phyloP scores from a whole-genome alignment of 2,888 invertebrate species.

The Ornithoptera alexandrae region DNA sequence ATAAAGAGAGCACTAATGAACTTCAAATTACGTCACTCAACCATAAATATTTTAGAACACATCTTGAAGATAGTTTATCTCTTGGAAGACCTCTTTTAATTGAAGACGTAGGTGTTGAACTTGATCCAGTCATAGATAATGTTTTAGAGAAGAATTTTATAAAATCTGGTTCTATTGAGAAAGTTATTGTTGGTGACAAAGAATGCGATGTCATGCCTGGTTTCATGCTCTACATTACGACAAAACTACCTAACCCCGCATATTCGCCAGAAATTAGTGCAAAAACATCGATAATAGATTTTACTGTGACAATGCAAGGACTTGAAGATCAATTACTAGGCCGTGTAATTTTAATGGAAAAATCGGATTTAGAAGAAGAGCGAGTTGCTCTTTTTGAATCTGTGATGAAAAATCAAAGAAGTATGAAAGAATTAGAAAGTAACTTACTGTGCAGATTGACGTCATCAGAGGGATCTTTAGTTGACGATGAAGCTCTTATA shows the following conservation, averaged over 20 bases:
- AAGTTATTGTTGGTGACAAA: slow-evolving; percentile 96
- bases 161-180: slow-evolving; percentile 97
- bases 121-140: slow-evolving; percentile 98
- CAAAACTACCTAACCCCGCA: slow-evolving; percentile 96
- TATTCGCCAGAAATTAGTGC: slow-evolving; percentile 98
- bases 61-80: slow-evolving; percentile 92
- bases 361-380: slow-evolving; percentile 96
- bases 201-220: slow-evolving; percentile 98
- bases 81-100: slow-evolving; percentile 93
- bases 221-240: slow-evolving; percentile 97
- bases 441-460: slow-evolving; percentile 94
- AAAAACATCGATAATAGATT: slow-evolving; percentile 97
- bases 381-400: slow-evolving; percentile 95
- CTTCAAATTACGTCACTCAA: slow-evolving; percentile 96
- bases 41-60: slow-evolving; percentile 97
- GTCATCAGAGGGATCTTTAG: slow-evolving; percentile 94
- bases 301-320: slow-evolving; percentile 98
- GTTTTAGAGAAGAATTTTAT: slow-evolving; percentile 98
- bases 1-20: slow-evolving; percentile 93
- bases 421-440: slow-evolving; percentile 97
- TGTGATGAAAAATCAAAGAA: slow-evolving; percentile 96
- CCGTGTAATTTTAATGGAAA: slow-evolving; percentile 96
- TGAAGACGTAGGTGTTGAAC: slow-evolving; percentile 96
- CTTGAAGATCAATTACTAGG: slow-evolving; percentile 96
- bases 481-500: slow-evolving; percentile 97